Percentiles rank a stretch among this genome's conserved stretches.
Evolutionary conservation across 2,113 vertebrate genomes (phyloP).

Genomic region (Rissa tridactyla): DNA sequence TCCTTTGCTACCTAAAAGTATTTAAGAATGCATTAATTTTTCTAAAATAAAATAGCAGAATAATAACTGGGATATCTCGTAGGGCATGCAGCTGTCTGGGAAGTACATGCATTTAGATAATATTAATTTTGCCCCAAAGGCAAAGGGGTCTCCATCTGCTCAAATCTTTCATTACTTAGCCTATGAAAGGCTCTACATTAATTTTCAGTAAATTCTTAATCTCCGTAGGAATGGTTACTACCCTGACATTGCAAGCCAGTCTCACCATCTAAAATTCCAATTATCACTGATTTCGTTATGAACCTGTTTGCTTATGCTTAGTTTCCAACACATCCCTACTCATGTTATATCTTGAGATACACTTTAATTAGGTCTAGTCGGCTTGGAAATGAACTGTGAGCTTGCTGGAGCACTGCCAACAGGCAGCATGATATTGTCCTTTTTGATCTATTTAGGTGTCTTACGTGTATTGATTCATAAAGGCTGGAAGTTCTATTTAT

Average conservation of each 20-base stretch:
- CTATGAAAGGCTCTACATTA: neutral
- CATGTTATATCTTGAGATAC: neutral
- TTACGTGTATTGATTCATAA: neutral
- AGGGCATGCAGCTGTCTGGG: neutral
- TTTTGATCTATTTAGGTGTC: neutral
- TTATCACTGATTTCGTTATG: neutral
- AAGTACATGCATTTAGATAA: neutral
- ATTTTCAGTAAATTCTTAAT: slow-evolving; percentile 10
- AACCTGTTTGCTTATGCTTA: neutral
- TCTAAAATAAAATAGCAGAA: neutral
- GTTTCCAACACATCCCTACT: neutral
- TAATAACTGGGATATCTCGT: neutral
- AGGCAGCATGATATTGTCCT: neutral
- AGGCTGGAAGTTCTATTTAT: neutral
- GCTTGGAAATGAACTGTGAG: neutral
- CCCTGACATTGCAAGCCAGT: neutral
- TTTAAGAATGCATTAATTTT: neutral
- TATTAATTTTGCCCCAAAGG: neutral
- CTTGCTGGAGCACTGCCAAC: neutral
- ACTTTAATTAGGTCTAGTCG: neutral
- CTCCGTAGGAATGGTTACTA: neutral
- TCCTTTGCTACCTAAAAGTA: neutral
- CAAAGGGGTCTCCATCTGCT: neutral
- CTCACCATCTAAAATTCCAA: neutral
- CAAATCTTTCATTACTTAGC: neutral